Evolutionary conservation across 92 coral and sea anemone genomes (phyloP), one percentile per base, ranked within the genome.

Genomic region (Micromussa lordhowensis): DNA sequence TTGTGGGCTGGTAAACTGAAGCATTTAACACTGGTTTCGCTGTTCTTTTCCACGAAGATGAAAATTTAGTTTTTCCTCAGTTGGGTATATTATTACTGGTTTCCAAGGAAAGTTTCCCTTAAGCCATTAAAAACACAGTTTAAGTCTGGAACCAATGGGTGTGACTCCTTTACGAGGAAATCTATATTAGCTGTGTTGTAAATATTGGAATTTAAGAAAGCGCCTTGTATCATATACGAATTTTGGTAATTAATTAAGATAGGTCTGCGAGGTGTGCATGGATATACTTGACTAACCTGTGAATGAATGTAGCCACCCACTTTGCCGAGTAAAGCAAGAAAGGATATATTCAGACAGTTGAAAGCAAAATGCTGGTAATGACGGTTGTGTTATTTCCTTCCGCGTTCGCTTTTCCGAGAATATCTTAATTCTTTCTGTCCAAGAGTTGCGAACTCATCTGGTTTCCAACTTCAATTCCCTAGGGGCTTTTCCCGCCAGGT

Each of bases 401-500:
- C 34, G 71, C 29, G 17, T 66, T 66, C 11, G 28, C 32, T 54
- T 55, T 79, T 79, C 82, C 68, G 36, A 54, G 85, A 81, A 81
- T 34, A 2, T 18, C 6, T 3, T 35, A 16, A 34, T 71, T 71
- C 19, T 22, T 4, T 38, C 7, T 13, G 17, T 28, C n/a, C 10
- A 28, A 24, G 6, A 34, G 78, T 73, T 73, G 49, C 78, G 34
- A 28, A 73, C 77, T 35, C 28, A 22, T 7, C 14, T 26, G 40
- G 57, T 38, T 61, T 59, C 57, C 15, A 22, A 38, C 57, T 38
- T 26, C 53, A 81, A 36, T 38, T 55, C 70, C 51, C 74, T 66
- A n/a, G 57, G 85, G 85, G 57, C 24, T 63, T 61, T 63, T 66
- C 57, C 85, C 85, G 75, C 74, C 51, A 22, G 5, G 1, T 54